Base-by-base conservation (phyloP, 2,797 vertebrate genomes). In the Xyrichtys novacula region DNA sequence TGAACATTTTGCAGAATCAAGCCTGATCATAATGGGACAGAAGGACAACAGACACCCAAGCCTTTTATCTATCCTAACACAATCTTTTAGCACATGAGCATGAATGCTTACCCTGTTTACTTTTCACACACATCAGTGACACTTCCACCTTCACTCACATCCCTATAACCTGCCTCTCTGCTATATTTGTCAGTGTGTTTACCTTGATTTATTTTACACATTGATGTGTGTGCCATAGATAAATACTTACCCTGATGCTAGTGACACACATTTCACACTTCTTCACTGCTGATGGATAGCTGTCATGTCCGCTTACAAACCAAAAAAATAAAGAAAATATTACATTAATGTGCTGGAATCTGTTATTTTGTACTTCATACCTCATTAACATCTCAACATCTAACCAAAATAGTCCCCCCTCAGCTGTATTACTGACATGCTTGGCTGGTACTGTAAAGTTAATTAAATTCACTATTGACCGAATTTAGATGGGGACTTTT, bases 1-100 rank as follows among this genome's bases (percentile, higher is more conserved):
- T 58, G 53, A 68, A 54, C n/a, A 72, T 67, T 55, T 40, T 44
- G 19, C 31, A 57, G 57, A 63, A 66, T 64, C 40, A 64, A 25
- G 25, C 5, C 25, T 19, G 20, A 74, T 52, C 38, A 58, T 63
- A 70, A n/a, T 44, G 22, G 23, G 25, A 10, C 12, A 25, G 16
- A 46, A 22, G 46, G 48, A 57, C 22, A 60, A 52, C 23, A 58
- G 44, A 34, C 60, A 53, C 3, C 4, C 2, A 12, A 59, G 25
- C 53, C 31, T 63, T 56, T 15, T 52, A 56, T 49, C 20, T 12
- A 3, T 54, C 16, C 16, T 9, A 32, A 75, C 2, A 14, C 36
- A 17, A 38, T 39, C 31, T 29, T 9, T 5, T 34, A 16, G 25
- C 19, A 39, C 39, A 70, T 6, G 59, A 63, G 65, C 10, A 56